Conservation (phyloP, 1,140 invertebrate genomes). For the Holcopasites calliopsidis region DNA sequence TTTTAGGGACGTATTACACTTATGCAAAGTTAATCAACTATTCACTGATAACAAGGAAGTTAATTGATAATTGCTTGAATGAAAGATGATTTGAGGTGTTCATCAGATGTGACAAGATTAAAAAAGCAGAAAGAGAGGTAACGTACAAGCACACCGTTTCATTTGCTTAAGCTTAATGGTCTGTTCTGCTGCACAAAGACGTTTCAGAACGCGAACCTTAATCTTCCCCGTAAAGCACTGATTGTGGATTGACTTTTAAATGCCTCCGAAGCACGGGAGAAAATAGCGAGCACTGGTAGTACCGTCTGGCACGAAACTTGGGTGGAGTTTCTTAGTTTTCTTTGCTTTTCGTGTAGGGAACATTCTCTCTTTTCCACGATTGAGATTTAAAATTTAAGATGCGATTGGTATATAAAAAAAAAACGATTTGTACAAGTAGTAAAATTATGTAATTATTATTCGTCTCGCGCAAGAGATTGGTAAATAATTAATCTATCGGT, state of each 20-base stretch:
- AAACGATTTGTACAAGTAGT: too few relatives aligned
- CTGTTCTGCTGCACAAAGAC: conserved; percentile 24
- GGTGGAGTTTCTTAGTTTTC: conserved; percentile 33
- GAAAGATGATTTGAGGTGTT: neutral
- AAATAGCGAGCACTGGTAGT: conserved; percentile 28
- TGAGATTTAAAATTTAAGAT: too few relatives aligned
- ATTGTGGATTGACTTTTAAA: conserved; percentile 53
- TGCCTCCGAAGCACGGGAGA: conserved; percentile 36
- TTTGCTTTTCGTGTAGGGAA: too few relatives aligned
- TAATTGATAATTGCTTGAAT: too few relatives aligned
- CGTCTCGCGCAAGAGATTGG: too few relatives aligned
- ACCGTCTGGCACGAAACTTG: conserved; percentile 44
- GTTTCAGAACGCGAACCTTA: conserved; percentile 33
- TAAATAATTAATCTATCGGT: conserved; percentile 67
- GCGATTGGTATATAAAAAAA: too few relatives aligned
- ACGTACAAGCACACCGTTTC: conserved; percentile 16
- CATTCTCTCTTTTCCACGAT: too few relatives aligned
- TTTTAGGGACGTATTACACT: too few relatives aligned
- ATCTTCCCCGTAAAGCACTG: conserved; percentile 46
- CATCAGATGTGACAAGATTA: neutral
- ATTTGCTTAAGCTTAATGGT: conserved; percentile 37
- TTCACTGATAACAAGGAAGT: too few relatives aligned
- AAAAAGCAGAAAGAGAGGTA: neutral
- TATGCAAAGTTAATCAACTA: conserved; percentile 7
- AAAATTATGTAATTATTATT: too few relatives aligned